phyloP scores from a whole-genome alignment of 35 echinoderm and acorn worm genomes.

The Nesometra sesokonis region DNA sequence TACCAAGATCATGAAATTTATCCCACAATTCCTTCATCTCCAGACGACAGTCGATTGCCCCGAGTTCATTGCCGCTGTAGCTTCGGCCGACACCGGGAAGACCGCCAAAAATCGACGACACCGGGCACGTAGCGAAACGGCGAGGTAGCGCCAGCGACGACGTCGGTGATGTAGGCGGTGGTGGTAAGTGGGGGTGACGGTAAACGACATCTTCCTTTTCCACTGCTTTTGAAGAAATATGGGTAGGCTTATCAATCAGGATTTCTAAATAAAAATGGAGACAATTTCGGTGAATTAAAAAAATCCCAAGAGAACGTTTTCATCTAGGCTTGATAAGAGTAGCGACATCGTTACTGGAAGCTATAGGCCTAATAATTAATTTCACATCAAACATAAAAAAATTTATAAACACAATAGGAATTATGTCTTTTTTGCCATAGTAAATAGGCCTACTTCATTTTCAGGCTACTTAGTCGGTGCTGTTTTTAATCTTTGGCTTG shows the following conservation, averaged over 20 bases:
- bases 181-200: background rate
- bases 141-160: background rate
- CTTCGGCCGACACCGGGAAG: background rate
- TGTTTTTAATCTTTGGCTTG: no score
- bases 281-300: no score
- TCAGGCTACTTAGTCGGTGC: no score
- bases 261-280: background rate
- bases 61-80: constrained; percentile 31
- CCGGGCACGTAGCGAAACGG: background rate
- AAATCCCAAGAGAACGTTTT: no score
- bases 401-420: no score
- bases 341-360: no score
- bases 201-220: background rate
- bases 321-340: no score
- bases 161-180: background rate
- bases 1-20: constrained; percentile 91
- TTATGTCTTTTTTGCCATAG: no score
- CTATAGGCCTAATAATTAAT: no score
- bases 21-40: constrained; percentile 94
- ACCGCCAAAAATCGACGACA: background rate
- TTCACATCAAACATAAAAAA: no score
- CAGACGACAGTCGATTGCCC: constrained; percentile 45
- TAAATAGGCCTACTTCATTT: no score
- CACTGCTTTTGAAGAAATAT: background rate
- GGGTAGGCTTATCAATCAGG: background rate